Conservation (phyloP, 2,113 vertebrate genomes). For the Cavia aperea region DNA sequence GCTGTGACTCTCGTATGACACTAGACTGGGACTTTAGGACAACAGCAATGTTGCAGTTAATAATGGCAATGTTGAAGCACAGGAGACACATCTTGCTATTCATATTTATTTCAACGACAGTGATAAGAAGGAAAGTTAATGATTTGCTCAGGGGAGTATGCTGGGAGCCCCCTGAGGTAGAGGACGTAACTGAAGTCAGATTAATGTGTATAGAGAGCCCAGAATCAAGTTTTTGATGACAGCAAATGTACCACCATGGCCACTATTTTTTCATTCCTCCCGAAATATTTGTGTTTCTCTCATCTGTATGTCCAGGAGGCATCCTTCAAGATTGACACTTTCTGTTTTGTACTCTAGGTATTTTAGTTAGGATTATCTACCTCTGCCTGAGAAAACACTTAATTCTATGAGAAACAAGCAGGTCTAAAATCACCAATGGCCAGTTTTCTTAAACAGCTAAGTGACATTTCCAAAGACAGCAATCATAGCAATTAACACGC, state of each 20-base stretch:
- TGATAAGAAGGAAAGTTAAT: not conserved
- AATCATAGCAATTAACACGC: not conserved
- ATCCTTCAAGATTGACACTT: not conserved
- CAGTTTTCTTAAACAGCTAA: not conserved
- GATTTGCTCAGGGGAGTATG: not conserved
- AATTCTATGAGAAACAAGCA: not conserved
- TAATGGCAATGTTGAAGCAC: not conserved
- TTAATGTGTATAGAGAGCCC: not conserved
- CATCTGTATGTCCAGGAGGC: not conserved
- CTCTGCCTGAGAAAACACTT: not conserved
- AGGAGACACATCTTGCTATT: not conserved
- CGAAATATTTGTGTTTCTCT: not conserved
- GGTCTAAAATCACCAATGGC: conserved; percentile 6
- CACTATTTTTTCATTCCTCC: not conserved
- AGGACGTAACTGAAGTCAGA: not conserved
- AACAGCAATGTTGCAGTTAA: not conserved
- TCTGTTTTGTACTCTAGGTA: not conserved
- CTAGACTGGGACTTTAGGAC: not conserved
- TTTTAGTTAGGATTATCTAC: conserved; percentile 11
- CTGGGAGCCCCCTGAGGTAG: not conserved
- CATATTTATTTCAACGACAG: conserved; percentile 11
- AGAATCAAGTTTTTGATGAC: not conserved
- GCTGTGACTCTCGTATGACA: not conserved
- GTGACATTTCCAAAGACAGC: not conserved
- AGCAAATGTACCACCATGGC: not conserved